Conservation (phyloP, 2,113 vertebrate species). For the Cacatua alba region DNA sequence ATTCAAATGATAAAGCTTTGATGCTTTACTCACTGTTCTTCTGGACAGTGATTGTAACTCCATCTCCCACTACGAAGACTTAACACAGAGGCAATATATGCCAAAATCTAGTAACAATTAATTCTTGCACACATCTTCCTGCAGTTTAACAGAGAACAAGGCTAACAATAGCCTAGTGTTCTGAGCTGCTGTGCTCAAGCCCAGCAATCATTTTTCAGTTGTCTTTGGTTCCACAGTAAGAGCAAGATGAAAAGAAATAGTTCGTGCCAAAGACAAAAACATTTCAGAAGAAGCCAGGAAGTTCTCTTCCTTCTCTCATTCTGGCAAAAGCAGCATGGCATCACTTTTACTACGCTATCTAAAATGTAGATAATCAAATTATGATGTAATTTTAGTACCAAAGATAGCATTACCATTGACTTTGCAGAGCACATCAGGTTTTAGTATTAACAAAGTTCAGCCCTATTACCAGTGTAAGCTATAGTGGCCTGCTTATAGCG, state of each 20-base stretch:
- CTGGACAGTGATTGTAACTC: not conserved
- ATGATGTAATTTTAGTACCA: not conserved
- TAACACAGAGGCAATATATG: not conserved
- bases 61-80: not conserved
- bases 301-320: not conserved
- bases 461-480: not conserved
- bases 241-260: not conserved
- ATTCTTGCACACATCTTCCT: not conserved
- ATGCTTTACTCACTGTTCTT: not conserved
- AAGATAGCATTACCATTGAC: not conserved
- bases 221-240: not conserved
- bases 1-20: not conserved
- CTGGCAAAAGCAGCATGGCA: not conserved
- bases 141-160: not conserved
- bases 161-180: slow-evolving; percentile 28
- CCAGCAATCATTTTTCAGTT: not conserved
- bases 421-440: not conserved
- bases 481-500: not conserved
- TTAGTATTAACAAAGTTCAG: not conserved
- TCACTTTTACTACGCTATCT: not conserved
- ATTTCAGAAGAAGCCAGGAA: not conserved
- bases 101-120: slow-evolving; percentile 5
- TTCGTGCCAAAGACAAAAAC: not conserved
- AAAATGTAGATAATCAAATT: not conserved
- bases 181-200: not conserved